Base-by-base conservation (phyloP, 1,140 invertebrate species). In the Drosophila nikananu region DNA sequence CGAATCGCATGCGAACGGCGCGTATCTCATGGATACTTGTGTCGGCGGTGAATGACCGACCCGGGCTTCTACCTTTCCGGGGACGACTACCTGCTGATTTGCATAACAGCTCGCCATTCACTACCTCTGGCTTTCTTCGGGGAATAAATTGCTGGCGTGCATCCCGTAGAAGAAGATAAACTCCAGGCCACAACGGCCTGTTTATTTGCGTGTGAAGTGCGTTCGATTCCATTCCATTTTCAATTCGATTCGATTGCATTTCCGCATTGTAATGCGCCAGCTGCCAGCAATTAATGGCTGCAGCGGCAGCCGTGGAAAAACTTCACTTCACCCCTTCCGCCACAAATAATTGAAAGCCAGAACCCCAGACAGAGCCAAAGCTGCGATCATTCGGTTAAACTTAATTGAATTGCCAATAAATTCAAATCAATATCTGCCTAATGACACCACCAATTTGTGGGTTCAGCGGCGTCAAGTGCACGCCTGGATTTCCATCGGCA, bases 161-260 rank as follows among this genome's bases (percentile, higher is more conserved):
- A 73, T 72, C 71, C 70, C 54, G n/a, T 30, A 19, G 58, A 46
- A 42, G 54, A 39, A 58, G 64, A 67, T 73, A 73, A 73, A 61
- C 55, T 74, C 68, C 73, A 61, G 61, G 62, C 64, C 51, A 64
- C 63, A 71, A 71, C 67, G 25, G 48, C 15, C 68, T 68, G 68
- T 64, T 72, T 57, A 77, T 74, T 86, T 82, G 82, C 81, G 84
- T 89, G 61, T 84, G 64, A 77, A 89, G 83, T 87, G 84, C 83
- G 83, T 87, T 89, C 81, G 75, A 83, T 83, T 83, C 61, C 44
- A 68, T 83, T 87, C 81, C 70, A 67, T 54, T 81, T 66, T 87
- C 81, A 66, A 59, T 59, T 81, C 74, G 42, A 62, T 73, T 80
- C 76, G 65, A 77, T 83, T 80, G 54, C 63, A 89, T 80, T 89